Evolutionary conservation across 2,888 invertebrate species (phyloP).

Genomic region (Athalia cordata): DNA sequence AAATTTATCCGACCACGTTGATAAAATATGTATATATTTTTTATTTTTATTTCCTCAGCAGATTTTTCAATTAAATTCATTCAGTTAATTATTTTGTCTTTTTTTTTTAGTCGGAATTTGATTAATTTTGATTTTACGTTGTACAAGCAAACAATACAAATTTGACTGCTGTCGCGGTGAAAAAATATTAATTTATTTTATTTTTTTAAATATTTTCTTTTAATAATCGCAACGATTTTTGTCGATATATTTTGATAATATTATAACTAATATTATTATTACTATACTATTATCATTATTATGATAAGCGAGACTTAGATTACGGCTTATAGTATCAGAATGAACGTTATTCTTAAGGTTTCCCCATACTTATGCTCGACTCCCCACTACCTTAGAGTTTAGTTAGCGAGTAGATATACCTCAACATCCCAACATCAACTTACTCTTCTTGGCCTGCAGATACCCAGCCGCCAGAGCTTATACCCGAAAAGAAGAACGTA

Average conservation of each 20-base stretch:
- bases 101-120: no score
- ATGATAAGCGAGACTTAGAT: conserved; percentile 44
- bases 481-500: conserved; percentile 32
- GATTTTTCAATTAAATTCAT: no score
- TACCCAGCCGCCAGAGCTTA: no score
- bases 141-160: no score
- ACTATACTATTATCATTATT: background rate
- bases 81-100: no score
- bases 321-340: conserved; percentile 68
- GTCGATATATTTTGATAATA: background rate
- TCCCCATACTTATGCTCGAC: conserved; percentile 69
- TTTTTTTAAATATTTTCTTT: background rate
- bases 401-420: conserved; percentile 26
- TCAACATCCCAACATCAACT: background rate
- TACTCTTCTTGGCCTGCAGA: conserved; percentile 3
- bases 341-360: conserved; percentile 71
- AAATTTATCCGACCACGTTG: no score
- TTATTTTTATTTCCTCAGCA: no score
- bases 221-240: background rate
- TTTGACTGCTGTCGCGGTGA: no score
- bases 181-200: no score
- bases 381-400: conserved; percentile 62
- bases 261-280: background rate
- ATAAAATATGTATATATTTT: no score
- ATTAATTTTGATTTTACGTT: no score